Evolutionary conservation across 2,797 vertebrate genomes (phyloP), one percentile per base, ranked within the genome.

Genomic region (Capromys pilorides): DNA sequence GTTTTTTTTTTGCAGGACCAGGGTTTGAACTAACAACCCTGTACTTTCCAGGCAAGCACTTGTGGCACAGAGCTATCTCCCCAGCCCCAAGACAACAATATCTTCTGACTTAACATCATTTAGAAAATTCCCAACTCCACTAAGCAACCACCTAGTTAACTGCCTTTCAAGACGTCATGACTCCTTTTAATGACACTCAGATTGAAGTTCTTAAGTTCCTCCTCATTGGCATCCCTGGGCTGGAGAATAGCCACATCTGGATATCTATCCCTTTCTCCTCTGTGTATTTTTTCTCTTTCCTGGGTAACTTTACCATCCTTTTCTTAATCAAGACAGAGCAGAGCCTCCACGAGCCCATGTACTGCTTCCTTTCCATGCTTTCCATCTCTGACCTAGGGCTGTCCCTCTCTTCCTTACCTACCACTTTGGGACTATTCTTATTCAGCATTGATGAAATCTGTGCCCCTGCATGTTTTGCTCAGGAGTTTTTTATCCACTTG

Each of bases 401-500:
- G 22, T 78, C 66, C 6, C 51, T 95, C 5, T 90, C 91, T 78
- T 95, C 82, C 39, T 87, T 95, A 73, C 73, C 78, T 2, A 90
- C 81, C 9, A 90, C 86, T 12, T 66, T 94, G 78, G 88, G 78
- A 22, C 54, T 95, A 77, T 83, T 94, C 24, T n/a, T 94, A 1
- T 91, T 91, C 62, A 45, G 10, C 62, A 24, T 84, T n/a, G 36
- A 22, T 81, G 92, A 86, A 86, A 84, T 96, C 85, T 18, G 10
- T 83, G 77, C 49, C 9, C 19, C 49, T 57, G 95, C 95, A 0
- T 98, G 98, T n/a, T 71, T 98, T 51, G 12, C 91, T 6, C 98
- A 98, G 95, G 98, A 98, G 97, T 96, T 94, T 71, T 97, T 98
- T 94, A 97, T 98, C 73, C 95, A 98, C 81, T 9, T 51, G 7